Base-by-base conservation (phyloP, 2,113 vertebrate genomes). In the Vicugna pacos region DNA sequence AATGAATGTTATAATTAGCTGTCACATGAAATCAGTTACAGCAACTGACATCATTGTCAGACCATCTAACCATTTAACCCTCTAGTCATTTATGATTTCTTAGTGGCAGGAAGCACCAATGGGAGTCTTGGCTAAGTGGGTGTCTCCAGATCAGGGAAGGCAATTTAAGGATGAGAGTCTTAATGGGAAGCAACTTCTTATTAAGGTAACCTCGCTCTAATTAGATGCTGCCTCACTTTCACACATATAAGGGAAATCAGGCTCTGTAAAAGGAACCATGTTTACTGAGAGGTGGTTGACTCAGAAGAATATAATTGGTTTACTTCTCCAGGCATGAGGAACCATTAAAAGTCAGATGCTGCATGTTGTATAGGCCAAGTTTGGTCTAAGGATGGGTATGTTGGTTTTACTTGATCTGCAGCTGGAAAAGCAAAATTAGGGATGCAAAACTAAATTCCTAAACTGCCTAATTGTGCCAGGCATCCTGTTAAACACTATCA, bases 1-100 rank as follows among this genome's bases (percentile, higher is more conserved):
- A 96, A 95, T 95, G 77, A 91, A 72, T 83, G 42, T 90, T 94
- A 89, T 93, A 96, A 97, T 96, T 97, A 96, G 92, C 77, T 94
- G 58, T 77, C 94, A 69, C 46, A 67, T 89, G 67, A 87, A 96
- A 86, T 89, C 70, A 88, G 64, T 89, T 75, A 65, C 77, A 10
- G 16, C 8, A 64, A 69, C 64, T 91, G 94, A 94, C 62, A 70
- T 91, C 60, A 87, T 69, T 9, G 28, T 79, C 73, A 89, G 70
- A 30, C 28, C 26, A 19, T 81, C 79, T 95, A 73, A 81, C 28
- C 77, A 42, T 42, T 42, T 42, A 42, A 42, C 38, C 38, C 38
- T 42, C 38, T 62, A 46, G 67, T 46, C 38, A 4, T 75, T 79
- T 79, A 82, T 70, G 35, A 82, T 52, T 93, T 90, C 32, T 46